Evolutionary conservation across 2,113 vertebrate species (phyloP), one percentile per base, ranked within the genome.

Genomic region (Lagopus leucura): DNA sequence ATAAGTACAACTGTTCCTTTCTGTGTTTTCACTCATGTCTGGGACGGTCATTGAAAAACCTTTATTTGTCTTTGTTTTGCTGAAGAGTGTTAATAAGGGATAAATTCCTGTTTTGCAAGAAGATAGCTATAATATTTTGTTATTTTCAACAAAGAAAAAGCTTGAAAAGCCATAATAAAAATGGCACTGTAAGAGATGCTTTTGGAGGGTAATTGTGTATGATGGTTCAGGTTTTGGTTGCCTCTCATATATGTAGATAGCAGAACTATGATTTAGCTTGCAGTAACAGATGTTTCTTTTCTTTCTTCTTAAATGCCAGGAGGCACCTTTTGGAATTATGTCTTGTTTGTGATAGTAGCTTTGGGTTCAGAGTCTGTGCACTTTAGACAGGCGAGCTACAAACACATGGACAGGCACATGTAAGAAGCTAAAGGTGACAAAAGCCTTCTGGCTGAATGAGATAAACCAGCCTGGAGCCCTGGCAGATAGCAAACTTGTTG

Each of bases 231-330:
- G 28, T 69, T 83, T 71, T 64, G 19, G 34, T 89, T 1, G 1
- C 83, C 86, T 89, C 77, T 40, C 27, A 47, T 69, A 18, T 20
- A 11, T 82, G 19, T 74, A 60, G 52, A 71, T 81, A 92, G 71
- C 7, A 47, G 78, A 80, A 55, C 81, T 86, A 48, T 72, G 91
- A 71, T 11, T 84, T 81, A 84, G 25, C 58, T 89, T 82, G 32
- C 50, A 82, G 22, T 89, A 87, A 47, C 66, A 91, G 84, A 84
- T 86, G 45, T 88, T 71, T 90, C 72, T 88, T 34, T 71, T 90
- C 72, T 88, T 27, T 72, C 36, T 88, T 93, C 36, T 88, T 78
- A 78, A 95, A 92, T 72, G 64, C 43, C 8, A 14, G 8, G 14
- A 45, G 61, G 30, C 40, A 79, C 58, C 38, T 79, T 61, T 75